phyloP scores from a whole-genome alignment of 2,888 invertebrate genomes.

The Alviniconcha strummeri region DNA sequence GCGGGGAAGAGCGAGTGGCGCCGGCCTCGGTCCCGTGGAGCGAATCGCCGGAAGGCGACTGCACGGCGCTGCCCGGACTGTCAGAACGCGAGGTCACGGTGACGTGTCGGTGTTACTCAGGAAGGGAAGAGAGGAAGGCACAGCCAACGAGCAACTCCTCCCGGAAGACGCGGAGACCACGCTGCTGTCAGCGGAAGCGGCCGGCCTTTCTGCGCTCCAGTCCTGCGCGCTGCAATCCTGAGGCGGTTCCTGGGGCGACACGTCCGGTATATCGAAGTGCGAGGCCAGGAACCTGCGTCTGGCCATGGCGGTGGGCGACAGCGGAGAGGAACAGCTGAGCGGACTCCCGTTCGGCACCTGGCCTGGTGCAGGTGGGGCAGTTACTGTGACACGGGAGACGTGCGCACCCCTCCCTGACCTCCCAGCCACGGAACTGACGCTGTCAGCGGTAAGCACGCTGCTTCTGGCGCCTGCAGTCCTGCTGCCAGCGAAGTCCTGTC shows the following conservation, averaged over 20 bases:
- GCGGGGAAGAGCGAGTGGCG: not conserved
- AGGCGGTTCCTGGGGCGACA: constrained; percentile 22
- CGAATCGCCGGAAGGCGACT: not conserved
- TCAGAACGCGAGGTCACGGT: too few species aligned
- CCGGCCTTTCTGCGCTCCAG: not conserved
- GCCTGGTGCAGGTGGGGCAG: not conserved
- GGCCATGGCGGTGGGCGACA: constrained; percentile 27
- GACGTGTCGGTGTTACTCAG: too few species aligned
- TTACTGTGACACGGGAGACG: not conserved
- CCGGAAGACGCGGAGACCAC: not conserved
- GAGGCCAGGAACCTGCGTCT: constrained; percentile 24
- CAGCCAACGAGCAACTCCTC: not conserved
- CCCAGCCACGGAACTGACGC: too few species aligned
- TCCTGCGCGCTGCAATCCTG: not conserved
- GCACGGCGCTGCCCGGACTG: too few species aligned
- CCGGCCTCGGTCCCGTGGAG: not conserved
- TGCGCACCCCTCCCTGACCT: too few species aligned
- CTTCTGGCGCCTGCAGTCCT: not conserved
- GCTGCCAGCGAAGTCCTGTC: not conserved
- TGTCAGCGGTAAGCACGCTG: not conserved
- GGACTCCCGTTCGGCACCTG: not conserved
- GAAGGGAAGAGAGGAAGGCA: too few species aligned
- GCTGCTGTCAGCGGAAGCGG: not conserved
- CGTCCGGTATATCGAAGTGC: constrained; percentile 25
- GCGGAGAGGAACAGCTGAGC: not conserved